A percentile compares a stretch with the other conserved stretches of the same genome.
Evolutionary conservation across 2,797 vertebrate genomes (phyloP).

Genomic region (Sebastes oblongus): DNA sequence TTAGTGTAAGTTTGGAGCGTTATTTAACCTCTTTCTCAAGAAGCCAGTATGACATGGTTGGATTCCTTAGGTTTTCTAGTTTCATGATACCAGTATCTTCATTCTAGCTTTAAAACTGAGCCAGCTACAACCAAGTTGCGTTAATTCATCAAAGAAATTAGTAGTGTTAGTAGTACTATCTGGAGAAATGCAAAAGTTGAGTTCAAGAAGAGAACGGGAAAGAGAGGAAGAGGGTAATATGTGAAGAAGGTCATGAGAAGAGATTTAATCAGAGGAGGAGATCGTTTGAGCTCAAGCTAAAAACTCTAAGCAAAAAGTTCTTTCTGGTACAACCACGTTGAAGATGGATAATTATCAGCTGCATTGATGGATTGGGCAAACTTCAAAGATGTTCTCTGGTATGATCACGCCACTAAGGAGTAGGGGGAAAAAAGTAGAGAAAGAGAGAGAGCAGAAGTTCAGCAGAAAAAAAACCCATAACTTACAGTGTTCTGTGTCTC

Average conservation of each 20-base stretch:
- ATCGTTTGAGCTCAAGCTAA: neutral
- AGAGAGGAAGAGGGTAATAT: neutral
- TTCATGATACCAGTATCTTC: too few species aligned
- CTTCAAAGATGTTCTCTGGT: constrained; percentile 3
- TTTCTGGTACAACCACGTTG: neutral
- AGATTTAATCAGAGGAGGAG: neutral
- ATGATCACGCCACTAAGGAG: neutral
- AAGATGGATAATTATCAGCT: constrained; percentile 12
- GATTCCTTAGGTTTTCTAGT: too few species aligned
- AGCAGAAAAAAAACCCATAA: neutral
- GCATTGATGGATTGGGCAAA: constrained; percentile 8
- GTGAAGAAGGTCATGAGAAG: neutral
- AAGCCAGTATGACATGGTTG: too few species aligned
- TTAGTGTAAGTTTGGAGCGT: too few species aligned
- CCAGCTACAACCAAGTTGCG: too few species aligned
- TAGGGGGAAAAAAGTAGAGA: neutral
- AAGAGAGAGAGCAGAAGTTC: neutral
- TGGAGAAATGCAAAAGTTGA: neutral
- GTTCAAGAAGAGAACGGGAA: too few species aligned
- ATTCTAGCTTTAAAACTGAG: too few species aligned
- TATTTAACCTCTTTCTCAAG: too few species aligned
- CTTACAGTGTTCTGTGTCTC: neutral
- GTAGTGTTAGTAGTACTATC: too few species aligned
- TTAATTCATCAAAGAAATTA: too few species aligned
- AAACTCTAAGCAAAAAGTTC: neutral